phyloP scores from a whole-genome alignment of 2,797 vertebrate species.

The Gymnodraco acuticeps region DNA sequence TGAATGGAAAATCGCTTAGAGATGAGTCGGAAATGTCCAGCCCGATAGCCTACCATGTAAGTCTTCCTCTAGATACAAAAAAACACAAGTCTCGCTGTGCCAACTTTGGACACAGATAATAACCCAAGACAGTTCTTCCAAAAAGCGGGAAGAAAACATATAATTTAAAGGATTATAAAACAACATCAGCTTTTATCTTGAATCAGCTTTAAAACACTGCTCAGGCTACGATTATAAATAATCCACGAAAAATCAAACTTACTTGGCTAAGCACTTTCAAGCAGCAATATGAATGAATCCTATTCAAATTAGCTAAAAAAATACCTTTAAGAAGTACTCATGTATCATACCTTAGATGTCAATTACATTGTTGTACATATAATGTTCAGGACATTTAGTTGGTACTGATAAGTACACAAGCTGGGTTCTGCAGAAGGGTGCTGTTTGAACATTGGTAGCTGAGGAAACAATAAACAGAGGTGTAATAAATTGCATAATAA shows the following conservation, averaged over 20 bases:
- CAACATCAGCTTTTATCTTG: constrained; percentile 12
- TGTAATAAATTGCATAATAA: constrained; percentile 36
- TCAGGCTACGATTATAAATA: not conserved
- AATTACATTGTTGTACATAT: not conserved
- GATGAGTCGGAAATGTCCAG: too few relatives aligned
- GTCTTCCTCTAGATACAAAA: too few relatives aligned
- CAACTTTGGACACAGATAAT: too few relatives aligned
- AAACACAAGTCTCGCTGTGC: too few relatives aligned
- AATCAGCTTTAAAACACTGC: not conserved
- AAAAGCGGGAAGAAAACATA: constrained; percentile 20
- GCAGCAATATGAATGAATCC: too few relatives aligned
- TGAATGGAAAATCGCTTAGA: too few relatives aligned
- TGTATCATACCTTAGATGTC: not conserved
- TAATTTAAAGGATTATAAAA: constrained; percentile 19
- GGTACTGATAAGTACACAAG: not conserved
- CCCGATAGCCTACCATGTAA: too few relatives aligned
- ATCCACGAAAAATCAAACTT: too few relatives aligned
- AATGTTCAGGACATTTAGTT: not conserved
- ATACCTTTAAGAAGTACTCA: too few relatives aligned
- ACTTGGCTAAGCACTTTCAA: too few relatives aligned
- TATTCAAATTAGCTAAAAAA: too few relatives aligned
- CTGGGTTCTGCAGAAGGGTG: not conserved
- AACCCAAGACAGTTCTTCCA: not conserved
- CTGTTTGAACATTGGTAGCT: constrained; percentile 5
- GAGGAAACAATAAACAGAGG: constrained; percentile 26